Evolutionary conservation across 2,888 invertebrate species (phyloP).

Genomic region (Rugalucina vietnamica): DNA sequence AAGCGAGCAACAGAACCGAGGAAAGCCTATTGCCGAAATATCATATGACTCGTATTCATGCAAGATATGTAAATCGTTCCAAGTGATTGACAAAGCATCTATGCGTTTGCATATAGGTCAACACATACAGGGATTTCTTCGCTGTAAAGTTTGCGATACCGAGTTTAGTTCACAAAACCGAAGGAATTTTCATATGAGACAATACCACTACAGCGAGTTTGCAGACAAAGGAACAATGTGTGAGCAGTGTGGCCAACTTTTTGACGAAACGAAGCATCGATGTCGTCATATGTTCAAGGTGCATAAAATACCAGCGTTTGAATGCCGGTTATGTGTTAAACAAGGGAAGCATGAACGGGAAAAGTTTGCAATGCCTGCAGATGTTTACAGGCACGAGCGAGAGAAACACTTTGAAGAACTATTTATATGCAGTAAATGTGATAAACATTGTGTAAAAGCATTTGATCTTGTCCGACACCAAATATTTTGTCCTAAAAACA

Average conservation of each 20-base stretch:
- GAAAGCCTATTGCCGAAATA: not conserved
- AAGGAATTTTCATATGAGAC: not conserved
- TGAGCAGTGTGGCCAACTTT: not conserved
- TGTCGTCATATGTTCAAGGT: not conserved
- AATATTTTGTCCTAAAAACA: too few species aligned
- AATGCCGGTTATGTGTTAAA: not conserved
- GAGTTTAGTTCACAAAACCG: not conserved
- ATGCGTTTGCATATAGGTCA: not conserved
- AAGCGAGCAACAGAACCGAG: not conserved
- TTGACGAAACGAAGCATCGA: not conserved
- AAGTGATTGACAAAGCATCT: not conserved
- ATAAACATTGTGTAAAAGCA: not conserved
- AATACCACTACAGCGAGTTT: not conserved
- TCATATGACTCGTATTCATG: not conserved
- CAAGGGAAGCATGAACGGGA: not conserved
- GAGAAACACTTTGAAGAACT: not conserved
- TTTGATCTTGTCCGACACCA: too few species aligned
- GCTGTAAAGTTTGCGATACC: not conserved
- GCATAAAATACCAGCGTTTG: not conserved
- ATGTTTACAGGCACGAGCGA: not conserved
- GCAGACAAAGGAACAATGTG: not conserved
- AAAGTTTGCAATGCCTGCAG: not conserved
- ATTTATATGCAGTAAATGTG: not conserved
- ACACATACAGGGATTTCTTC: not conserved
- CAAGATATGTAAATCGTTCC: not conserved